Base-by-base conservation (phyloP, 2,888 invertebrate species). In the Agelastica alni region DNA sequence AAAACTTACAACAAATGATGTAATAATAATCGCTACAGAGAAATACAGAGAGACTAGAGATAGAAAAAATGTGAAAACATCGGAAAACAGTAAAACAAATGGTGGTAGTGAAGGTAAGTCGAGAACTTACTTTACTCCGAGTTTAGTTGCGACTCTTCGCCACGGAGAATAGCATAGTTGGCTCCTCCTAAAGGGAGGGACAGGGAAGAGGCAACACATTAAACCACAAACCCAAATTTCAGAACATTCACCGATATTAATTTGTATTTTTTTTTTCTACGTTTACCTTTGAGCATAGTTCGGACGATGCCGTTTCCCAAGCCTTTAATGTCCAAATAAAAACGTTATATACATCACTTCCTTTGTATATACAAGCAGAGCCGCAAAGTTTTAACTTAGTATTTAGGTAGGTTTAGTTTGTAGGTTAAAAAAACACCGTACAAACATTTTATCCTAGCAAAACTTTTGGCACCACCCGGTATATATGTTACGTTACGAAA, bases 101-200 rank as follows among this genome's bases (percentile, higher is more conserved):
- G 57, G 46, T 55, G 48, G 59, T 60, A 60, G 46, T 53, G 61
- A 54, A 70, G 70, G 72, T 64, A 74, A 75, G 73, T 66, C 61
- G 64, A 77, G 79, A 78, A 92, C 93, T 91, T 91, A 93, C 92
- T 92, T 91, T 82, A 93, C 92, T 86, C 93, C 92, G 78, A 93
- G 89, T 81, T 92, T 93, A 81, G 90, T 91, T 79, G 93, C 93
- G 79, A 93, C 93, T 81, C 92, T 88, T 76, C 91, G 89, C 93
- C 93, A 93, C 82, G 92, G 93, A 78, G 89, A 90, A 85, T 89
- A 89, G 86, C 89, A 88, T 83, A 86, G 86, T 84, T 86, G 82
- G 77, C 79, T 81, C 79, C 79, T 81, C 79, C 78, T 80, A 78
- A 74, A 61, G 71, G 71, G 74, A 73, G 71, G 72, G 71, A 68